Conservation (phyloP, 2,797 vertebrate species). For the Scolopax bukidnonensis region DNA sequence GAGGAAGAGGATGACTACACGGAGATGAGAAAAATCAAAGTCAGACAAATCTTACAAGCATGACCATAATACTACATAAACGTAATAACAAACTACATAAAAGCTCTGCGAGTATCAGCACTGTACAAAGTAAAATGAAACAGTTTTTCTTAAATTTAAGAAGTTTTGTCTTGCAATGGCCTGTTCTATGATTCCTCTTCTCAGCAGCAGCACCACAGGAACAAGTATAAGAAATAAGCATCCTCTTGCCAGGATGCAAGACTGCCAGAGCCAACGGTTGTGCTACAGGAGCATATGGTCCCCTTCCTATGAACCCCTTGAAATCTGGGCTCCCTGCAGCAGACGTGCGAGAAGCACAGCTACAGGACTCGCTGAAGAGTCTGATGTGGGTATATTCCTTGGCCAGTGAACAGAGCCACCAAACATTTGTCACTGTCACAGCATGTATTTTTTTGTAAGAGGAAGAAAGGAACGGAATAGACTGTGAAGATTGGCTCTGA, state of each 20-base stretch:
- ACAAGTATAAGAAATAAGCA: background rate
- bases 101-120: background rate
- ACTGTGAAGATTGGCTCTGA: background rate
- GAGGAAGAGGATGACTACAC: background rate
- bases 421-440: background rate
- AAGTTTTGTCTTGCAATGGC: background rate
- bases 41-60: background rate
- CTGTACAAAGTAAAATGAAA: background rate
- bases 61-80: background rate
- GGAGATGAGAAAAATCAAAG: background rate
- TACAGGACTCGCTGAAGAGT: accelerated
- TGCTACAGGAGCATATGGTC: background rate
- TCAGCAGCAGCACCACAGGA: background rate
- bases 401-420: background rate
- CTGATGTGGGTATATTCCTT: background rate
- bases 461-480: background rate
- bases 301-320: background rate
- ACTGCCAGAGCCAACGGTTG: background rate
- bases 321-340: background rate
- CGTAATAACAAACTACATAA: background rate
- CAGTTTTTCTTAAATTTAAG: background rate
- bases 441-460: background rate
- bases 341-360: background rate
- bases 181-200: background rate
- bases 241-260: background rate